phyloP scores from a whole-genome alignment of 2,888 invertebrate species.

The Synergus laeviventris region DNA sequence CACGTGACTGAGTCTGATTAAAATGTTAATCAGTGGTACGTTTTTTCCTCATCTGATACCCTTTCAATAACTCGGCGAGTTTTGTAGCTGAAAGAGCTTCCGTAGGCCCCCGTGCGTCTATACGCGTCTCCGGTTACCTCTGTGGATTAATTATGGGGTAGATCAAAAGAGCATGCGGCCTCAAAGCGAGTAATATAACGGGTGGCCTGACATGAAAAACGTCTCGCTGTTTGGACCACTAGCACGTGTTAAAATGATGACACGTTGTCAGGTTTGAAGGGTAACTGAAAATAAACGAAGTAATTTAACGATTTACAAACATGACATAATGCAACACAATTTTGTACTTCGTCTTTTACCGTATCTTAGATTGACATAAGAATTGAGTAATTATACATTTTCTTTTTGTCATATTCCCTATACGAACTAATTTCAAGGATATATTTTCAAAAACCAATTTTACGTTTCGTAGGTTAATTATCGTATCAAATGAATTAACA shows the following conservation, averaged over 20 bases:
- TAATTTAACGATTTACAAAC: constrained; percentile 11
- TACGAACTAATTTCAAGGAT: background rate
- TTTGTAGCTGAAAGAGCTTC: constrained; percentile 66
- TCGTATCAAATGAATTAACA: background rate
- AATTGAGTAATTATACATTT: background rate
- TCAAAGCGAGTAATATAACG: constrained; percentile 72
- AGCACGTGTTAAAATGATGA: constrained; percentile 19
- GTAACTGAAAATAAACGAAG: background rate
- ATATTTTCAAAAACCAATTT: background rate
- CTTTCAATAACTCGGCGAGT: constrained; percentile 70
- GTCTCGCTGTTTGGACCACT: constrained; percentile 40
- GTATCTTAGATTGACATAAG: background rate
- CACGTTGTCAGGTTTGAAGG: background rate
- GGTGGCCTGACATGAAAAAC: constrained; percentile 61
- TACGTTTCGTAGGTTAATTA: constrained; percentile 5
- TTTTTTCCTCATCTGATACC: constrained; percentile 67
- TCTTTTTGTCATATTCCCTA: background rate
- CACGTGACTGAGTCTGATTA: constrained; percentile 73
- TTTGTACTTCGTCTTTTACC: background rate
- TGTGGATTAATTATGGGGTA: constrained; percentile 74
- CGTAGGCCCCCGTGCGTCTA: constrained; percentile 67
- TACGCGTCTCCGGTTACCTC: constrained; percentile 74
- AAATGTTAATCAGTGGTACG: constrained; percentile 72
- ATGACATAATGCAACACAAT: background rate
- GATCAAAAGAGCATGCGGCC: constrained; percentile 74